Evolutionary conservation across 2,113 vertebrate genomes (phyloP), one percentile per base, ranked within the genome.

Genomic region (Mohoua ochrocephala): DNA sequence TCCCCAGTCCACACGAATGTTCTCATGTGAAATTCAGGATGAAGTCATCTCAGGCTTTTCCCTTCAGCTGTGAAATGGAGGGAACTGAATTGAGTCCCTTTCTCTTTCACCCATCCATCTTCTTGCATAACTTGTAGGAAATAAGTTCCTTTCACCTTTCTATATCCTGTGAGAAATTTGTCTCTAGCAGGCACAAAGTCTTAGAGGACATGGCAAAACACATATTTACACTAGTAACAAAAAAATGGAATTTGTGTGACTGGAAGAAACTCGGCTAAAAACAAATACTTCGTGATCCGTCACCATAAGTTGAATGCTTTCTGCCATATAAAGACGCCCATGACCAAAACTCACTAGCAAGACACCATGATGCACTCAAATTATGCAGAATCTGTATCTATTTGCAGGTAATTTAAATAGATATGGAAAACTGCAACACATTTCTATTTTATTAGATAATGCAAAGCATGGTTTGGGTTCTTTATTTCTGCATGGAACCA

Each of bases 1-100:
- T 24, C 33, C 33, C 73, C 68, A 50, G 14, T 8, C 47, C 44
- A 35, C 1, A 1, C 0, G 0, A 37, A 61, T 19, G 22, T n/a
- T 77, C 64, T 13, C 83, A 54, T 19, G 37, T 26, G 54, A 91
- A 92, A 84, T 41, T 61, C 50, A 65, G 81, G 54, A 14, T 86
- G 30, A 69, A 33, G 19, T 60, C 33, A 64, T 27, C 74, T 27
- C 35, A 23, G 26, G 2, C 57, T 85, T 52, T 70, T 54, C 33
- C 39, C 44, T 79, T 73, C 26, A 12, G 63, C 24, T 52, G 23
- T 44, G 44, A 64, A 85, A 90, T 19, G 33, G 33, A 71, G 6
- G 41, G n/a, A 79, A 44, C 13, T 17, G 39, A 92, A 80, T 0
- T 1, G 1, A 52, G 24, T 42, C 52, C 13, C 35, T 22, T 70